Base-by-base conservation (phyloP, 2,113 vertebrate genomes). In the Cisticola juncidis region DNA sequence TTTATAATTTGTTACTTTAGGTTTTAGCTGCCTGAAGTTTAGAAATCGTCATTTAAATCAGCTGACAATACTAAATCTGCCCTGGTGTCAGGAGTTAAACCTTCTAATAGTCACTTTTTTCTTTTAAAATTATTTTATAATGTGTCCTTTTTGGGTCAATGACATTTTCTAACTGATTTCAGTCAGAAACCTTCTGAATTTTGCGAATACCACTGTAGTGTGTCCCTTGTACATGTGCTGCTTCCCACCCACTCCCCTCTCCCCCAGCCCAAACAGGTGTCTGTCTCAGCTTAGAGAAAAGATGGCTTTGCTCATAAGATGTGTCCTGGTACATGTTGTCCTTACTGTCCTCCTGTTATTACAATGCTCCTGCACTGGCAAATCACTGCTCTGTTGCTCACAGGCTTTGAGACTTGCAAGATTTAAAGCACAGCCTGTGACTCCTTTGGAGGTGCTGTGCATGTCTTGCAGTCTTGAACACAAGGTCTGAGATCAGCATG, bases 401-500 rank as follows among this genome's bases (percentile, higher is more conserved):
- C 53, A 40, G 38, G 5, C 25, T n/a, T 8, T 33, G 38, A 53
- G 81, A 54, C 28, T 11, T 26, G 36, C 24, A 14, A 40, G 51
- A 44, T 80, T 26, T 71, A 36, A 58, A 31, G 53, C 24, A 10
- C 9, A 44, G 40, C 12, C 17, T 20, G 4, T 12, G 69, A 15
- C 6, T 81, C 60, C 36, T 47, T 69, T 1, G 6, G 54, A 51
- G 88, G 12, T 18, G 36, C 26, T 3, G 5, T 4, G 50, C 54
- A 6, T 4, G 29, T 47, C 60, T 25, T 33, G 40, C 35, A 12
- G 23, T 14, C 33, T 35, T 9, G 22, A 38, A n/a, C 10, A 28
- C 14, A 9, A 20, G 3, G 36, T 6, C 7, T 8, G 29, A 45
- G 8, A 4, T 18, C 5, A 11, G 24, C 8, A 0, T 33, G 8